Percentiles rank a stretch among this genome's conserved stretches.
Conservation (phyloP, 2,797 vertebrate genomes). For the Acipenser oxyrinchus region DNA sequence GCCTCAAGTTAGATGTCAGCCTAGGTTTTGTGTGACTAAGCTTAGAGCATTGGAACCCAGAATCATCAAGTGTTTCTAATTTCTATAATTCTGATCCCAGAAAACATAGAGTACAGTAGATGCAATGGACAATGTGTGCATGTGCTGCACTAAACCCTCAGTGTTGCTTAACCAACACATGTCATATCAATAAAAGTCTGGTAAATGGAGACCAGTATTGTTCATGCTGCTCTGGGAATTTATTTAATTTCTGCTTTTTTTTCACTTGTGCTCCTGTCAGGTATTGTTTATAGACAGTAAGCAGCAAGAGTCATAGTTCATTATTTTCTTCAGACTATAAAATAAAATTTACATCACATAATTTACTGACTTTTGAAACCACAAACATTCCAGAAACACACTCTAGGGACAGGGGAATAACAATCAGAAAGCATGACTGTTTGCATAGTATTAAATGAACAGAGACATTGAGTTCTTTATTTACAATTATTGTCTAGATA, state of each 20-base stretch:
- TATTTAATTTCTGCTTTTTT: conserved; percentile 64
- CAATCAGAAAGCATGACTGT: conserved; percentile 92
- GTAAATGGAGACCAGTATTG: conserved; percentile 58
- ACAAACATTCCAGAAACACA: conserved; percentile 90
- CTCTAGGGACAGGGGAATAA: conserved; percentile 74
- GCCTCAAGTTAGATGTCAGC: too few relatives aligned
- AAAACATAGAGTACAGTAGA: too few relatives aligned
- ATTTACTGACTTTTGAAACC: conserved; percentile 73
- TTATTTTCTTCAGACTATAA: conserved; percentile 70
- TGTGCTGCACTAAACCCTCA: too few relatives aligned
- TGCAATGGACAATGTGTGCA: too few relatives aligned
- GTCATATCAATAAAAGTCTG: conserved; percentile 15
- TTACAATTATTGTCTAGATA: conserved; percentile 99
- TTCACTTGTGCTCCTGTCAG: conserved; percentile 74
- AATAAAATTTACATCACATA: conserved; percentile 81
- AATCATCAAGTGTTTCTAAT: too few relatives aligned
- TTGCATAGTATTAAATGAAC: conserved; percentile 99
- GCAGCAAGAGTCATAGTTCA: conserved; percentile 78
- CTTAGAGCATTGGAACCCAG: too few relatives aligned
- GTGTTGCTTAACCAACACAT: too few relatives aligned
- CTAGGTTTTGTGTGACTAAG: too few relatives aligned
- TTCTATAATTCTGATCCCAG: too few relatives aligned
- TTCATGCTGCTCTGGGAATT: conserved; percentile 91
- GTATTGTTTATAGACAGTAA: conserved; percentile 75
- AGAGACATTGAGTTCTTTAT: conserved; percentile 98